These are phyloP conservation scores for Lasiurus borealis DNA, from an alignment of 2,113 vertebrate genomes.

Conservation along the genomic window DNA sequence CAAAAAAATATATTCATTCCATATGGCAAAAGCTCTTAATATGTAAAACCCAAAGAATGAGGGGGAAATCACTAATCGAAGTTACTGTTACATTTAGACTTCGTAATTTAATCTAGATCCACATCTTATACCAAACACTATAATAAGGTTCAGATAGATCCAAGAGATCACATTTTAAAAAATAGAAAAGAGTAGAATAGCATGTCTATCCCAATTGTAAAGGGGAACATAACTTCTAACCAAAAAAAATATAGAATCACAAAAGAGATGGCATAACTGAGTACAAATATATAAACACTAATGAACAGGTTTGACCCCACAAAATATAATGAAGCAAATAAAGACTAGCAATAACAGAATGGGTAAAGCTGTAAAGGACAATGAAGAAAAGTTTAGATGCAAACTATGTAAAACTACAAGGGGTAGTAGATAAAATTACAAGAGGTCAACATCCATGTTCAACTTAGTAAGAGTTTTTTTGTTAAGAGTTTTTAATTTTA, in stretches of 20 bases:
- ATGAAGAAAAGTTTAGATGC: not conserved
- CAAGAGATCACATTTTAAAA: not conserved
- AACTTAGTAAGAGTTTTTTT: not conserved
- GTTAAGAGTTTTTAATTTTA: not conserved
- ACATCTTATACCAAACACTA: not conserved
- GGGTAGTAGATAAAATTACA: not conserved
- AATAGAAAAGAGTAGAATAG: not conserved
- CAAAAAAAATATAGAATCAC: not conserved
- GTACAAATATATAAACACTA: constrained; percentile 30
- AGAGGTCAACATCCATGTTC: not conserved
- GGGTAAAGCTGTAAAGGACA: not conserved
- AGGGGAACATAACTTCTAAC: constrained; percentile 15
- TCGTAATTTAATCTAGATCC: not conserved
- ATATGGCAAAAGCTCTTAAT: not conserved
- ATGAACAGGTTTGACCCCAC: not conserved
- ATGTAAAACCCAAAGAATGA: not conserved
- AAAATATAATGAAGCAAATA: not conserved
- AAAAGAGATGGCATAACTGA: not conserved
- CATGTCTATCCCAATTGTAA: not conserved
- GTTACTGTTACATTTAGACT: not conserved
- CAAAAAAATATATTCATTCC: constrained; percentile 8
- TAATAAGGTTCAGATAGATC: not conserved
- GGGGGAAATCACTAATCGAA: not conserved
- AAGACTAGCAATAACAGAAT: not conserved
- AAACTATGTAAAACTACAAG: not conserved